Evolutionary conservation across 35 echinoderm and acorn worm species (phyloP).

Genomic region (Heliocidaris erythrogramma): DNA sequence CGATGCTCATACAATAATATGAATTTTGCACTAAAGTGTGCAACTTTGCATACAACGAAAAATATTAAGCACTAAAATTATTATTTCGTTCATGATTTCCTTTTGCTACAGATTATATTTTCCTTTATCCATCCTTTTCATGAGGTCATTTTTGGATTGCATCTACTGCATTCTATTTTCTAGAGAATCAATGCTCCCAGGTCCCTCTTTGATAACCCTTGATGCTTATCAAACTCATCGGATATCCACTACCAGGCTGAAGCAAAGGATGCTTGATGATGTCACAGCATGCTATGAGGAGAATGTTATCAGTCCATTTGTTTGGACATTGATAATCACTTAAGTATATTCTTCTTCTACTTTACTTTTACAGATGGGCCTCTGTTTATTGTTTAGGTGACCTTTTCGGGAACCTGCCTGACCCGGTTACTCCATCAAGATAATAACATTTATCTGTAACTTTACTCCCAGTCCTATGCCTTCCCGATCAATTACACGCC

Average conservation of each 20-base stretch:
- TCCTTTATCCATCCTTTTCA: background rate
- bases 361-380: slow-evolving; percentile 3
- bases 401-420: background rate
- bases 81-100: too few species aligned
- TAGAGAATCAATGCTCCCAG: background rate
- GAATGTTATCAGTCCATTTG: slow-evolving; percentile 11
- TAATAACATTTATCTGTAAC: background rate
- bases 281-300: background rate
- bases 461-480: slow-evolving; percentile 8
- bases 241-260: background rate
- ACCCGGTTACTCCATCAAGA: background rate
- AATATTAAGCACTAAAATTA: too few species aligned
- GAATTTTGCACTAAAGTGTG: background rate
- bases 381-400: background rate
- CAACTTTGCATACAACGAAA: too few species aligned
- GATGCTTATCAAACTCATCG: background rate
- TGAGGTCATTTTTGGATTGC: background rate
- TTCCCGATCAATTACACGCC: background rate
- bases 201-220: background rate
- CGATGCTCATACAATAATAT: background rate
- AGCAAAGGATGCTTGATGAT: background rate
- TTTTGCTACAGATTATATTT: too few species aligned
- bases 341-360: slow-evolving; percentile 11
- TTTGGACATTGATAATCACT: slow-evolving; percentile 10
- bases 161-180: background rate